Conservation (phyloP, 2,888 invertebrate species). For the Diplolepis rosae region DNA sequence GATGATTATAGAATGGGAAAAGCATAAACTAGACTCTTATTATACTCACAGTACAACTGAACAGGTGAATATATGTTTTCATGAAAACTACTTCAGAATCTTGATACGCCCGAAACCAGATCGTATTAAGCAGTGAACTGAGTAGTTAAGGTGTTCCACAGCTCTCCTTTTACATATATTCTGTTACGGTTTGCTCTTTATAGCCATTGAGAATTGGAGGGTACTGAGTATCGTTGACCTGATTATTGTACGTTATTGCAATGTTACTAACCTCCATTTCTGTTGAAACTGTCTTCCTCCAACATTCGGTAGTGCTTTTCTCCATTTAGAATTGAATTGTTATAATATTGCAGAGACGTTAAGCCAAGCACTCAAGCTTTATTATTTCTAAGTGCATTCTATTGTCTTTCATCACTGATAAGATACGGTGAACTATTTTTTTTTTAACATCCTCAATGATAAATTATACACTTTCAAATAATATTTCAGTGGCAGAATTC, state of each 20-base stretch:
- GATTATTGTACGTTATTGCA: constrained; percentile 21
- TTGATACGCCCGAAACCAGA: neutral
- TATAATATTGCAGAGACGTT: neutral
- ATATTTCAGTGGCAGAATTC: too few species aligned
- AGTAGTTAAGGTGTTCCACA: constrained; percentile 21
- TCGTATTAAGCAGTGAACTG: constrained; percentile 11
- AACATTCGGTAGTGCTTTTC: neutral
- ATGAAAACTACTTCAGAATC: constrained; percentile 5
- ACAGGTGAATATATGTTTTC: constrained; percentile 15
- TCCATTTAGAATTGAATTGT: neutral
- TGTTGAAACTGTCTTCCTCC: neutral
- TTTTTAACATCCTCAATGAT: too few species aligned
- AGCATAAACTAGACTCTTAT: constrained; percentile 50
- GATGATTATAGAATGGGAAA: constrained; percentile 52
- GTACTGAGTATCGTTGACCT: constrained; percentile 21
- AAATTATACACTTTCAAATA: too few species aligned
- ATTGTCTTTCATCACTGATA: too few species aligned
- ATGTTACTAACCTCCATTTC: constrained; percentile 12
- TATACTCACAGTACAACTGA: constrained; percentile 38
- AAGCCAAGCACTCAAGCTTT: neutral
- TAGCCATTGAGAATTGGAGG: neutral
- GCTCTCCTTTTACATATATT: constrained; percentile 13
- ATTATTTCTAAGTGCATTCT: too few species aligned
- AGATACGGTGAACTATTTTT: too few species aligned
- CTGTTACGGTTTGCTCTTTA: neutral